Conservation (phyloP, 2,113 vertebrate genomes). For the Melospiza melodia region DNA sequence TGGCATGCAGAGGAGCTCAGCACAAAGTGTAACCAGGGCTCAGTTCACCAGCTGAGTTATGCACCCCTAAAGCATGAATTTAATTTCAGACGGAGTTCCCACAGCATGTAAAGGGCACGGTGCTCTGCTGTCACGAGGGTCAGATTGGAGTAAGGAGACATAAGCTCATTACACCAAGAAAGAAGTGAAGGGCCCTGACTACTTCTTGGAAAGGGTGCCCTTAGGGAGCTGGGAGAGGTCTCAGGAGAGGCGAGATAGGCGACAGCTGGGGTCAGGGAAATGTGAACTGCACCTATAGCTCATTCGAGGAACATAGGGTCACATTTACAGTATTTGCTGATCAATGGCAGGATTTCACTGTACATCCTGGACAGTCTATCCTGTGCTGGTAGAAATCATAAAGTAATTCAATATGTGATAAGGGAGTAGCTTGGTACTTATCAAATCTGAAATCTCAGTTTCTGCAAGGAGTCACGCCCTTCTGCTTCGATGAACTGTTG, state of each 20-base stretch:
- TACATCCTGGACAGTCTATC: background rate
- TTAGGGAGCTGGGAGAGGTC: background rate
- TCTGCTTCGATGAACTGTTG: background rate
- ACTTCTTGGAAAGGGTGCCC: background rate
- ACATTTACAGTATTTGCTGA: background rate
- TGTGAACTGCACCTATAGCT: background rate
- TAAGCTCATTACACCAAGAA: background rate
- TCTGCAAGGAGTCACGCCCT: constrained; percentile 15
- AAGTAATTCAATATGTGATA: background rate
- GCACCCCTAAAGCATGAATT: background rate
- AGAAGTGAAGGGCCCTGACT: background rate
- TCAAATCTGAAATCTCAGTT: constrained; percentile 14
- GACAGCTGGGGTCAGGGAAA: background rate
- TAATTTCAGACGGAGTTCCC: background rate
- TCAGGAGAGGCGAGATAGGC: background rate
- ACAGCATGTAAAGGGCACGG: background rate
- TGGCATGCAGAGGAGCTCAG: background rate
- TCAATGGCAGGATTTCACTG: background rate
- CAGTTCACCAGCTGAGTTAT: background rate
- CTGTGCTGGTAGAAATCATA: background rate
- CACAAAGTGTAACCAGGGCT: background rate
- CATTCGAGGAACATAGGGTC: constrained; percentile 37
- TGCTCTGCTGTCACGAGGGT: background rate
- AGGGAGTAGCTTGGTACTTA: background rate
- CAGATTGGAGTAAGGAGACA: background rate